These are phyloP conservation scores for Steinernema feltiae DNA, from an alignment of 1,140 invertebrate genomes.

Conservation along the genomic window DNA sequence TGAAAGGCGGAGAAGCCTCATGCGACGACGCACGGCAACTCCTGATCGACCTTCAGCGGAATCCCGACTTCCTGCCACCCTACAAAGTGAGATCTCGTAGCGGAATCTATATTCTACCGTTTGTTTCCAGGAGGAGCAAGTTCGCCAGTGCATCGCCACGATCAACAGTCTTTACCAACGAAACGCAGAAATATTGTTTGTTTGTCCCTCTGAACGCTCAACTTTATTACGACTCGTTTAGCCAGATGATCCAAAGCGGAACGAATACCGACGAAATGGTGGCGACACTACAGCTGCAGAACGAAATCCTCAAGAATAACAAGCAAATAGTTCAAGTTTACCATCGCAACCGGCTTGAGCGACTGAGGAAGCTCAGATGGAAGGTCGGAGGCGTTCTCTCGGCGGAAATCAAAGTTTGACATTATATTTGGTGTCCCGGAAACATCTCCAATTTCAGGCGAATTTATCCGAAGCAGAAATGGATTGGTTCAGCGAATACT, in stretches of 20 bases:
- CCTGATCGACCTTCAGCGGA: neutral
- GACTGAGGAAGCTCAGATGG: neutral
- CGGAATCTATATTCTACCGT: neutral
- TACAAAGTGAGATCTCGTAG: neutral
- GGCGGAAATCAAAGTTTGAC: neutral
- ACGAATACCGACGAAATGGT: neutral
- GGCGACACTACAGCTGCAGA: neutral
- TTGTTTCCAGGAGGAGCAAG: neutral
- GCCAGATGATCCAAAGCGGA: neutral
- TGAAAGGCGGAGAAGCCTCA: neutral
- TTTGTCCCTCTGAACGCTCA: neutral
- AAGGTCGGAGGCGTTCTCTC: neutral
- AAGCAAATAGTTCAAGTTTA: neutral
- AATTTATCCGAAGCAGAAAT: constrained; percentile 4
- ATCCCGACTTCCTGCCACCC: neutral
- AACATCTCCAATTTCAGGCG: neutral
- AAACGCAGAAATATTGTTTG: neutral
- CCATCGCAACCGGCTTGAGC: neutral
- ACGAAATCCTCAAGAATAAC: neutral
- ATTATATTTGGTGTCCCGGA: neutral
- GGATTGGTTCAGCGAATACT: constrained; percentile 2
- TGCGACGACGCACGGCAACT: neutral
- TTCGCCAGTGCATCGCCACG: neutral
- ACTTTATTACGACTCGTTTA: neutral
- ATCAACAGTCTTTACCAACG: neutral